These are phyloP conservation scores for Perognathus longimembris DNA, from an alignment of 2,113 vertebrate genomes.

Conservation along the genomic window DNA sequence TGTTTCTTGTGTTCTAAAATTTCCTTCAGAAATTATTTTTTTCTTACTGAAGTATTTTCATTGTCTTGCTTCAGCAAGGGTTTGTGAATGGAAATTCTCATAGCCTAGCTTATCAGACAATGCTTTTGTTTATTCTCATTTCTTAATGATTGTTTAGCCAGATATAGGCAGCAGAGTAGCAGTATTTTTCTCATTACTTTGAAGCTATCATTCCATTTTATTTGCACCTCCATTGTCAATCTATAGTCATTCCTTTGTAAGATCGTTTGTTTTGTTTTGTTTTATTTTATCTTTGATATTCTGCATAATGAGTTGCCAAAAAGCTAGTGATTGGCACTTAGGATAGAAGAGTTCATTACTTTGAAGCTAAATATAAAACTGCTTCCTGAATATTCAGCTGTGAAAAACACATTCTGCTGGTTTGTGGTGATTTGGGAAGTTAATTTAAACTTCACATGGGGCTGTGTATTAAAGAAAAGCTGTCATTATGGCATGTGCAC, in stretches of 20 bases:
- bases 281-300: constrained; percentile 60
- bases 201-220: constrained; percentile 41
- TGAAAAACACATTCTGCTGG: constrained; percentile 49
- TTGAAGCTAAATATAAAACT: constrained; percentile 72
- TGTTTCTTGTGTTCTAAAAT: constrained; percentile 4
- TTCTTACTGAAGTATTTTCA: constrained; percentile 22
- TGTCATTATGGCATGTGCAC: constrained; percentile 40
- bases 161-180: background rate
- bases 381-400: constrained; percentile 68
- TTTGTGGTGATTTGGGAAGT: constrained; percentile 65
- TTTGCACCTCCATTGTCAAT: constrained; percentile 45
- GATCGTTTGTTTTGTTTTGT: constrained; percentile 29
- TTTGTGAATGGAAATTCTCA: constrained; percentile 3
- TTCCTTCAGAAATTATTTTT: constrained; percentile 26
- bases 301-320: constrained; percentile 62
- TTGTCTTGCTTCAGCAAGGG: constrained; percentile 14
- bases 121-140: constrained; percentile 44
- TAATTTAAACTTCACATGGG: constrained; percentile 69
- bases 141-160: constrained; percentile 27
- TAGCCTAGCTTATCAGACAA: constrained; percentile 32
- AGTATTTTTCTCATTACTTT: constrained; percentile 42
- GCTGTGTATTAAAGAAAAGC: constrained; percentile 67
- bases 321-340: constrained; percentile 60
- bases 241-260: constrained; percentile 50
- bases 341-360: constrained; percentile 71